These are phyloP conservation scores for Xenus cinereus DNA, from an alignment of 2,113 vertebrate species.

Conservation along the genomic window DNA sequence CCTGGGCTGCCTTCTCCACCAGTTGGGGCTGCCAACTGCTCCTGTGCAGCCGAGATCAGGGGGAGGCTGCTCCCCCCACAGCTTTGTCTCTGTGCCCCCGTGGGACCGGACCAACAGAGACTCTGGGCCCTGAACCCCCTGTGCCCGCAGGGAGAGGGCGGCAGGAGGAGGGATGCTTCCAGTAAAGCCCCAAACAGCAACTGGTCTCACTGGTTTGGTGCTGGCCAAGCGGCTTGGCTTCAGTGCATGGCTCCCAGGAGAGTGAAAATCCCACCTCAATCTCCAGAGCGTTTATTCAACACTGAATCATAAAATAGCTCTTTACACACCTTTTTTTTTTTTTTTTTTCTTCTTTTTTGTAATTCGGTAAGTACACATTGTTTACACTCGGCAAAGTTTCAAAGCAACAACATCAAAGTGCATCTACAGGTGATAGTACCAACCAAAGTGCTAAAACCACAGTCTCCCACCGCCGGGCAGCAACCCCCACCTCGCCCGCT, in stretches of 20 bases:
- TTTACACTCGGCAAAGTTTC: slow-evolving; percentile 76
- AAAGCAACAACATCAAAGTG: slow-evolving; percentile 76
- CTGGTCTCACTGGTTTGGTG: neutral
- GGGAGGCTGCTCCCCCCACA: neutral
- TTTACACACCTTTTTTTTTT: neutral
- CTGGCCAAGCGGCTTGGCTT: fast-evolving
- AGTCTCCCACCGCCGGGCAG: slow-evolving; percentile 28
- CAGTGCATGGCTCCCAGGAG: fast-evolving
- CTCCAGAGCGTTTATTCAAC: slow-evolving; percentile 73
- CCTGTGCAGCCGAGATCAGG: neutral
- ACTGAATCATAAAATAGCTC: slow-evolving; percentile 65
- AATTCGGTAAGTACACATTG: slow-evolving; percentile 62
- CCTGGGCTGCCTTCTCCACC: neutral
- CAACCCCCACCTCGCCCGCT: fast-evolving
- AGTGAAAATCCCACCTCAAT: neutral
- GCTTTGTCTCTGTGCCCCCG: fast-evolving
- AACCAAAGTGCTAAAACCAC: slow-evolving; percentile 69
- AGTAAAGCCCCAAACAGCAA: fast-evolving
- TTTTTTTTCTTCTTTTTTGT: neutral
- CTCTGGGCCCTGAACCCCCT: fast-evolving
- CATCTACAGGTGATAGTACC: slow-evolving; percentile 67
- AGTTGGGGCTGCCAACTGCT: too few species aligned
- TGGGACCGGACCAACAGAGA: fast-evolving
- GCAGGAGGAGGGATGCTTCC: neutral
- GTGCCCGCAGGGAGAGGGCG: neutral